Base-by-base conservation (phyloP, 92 coral and sea anemone species). In the Anthopleura xanthogrammica region DNA sequence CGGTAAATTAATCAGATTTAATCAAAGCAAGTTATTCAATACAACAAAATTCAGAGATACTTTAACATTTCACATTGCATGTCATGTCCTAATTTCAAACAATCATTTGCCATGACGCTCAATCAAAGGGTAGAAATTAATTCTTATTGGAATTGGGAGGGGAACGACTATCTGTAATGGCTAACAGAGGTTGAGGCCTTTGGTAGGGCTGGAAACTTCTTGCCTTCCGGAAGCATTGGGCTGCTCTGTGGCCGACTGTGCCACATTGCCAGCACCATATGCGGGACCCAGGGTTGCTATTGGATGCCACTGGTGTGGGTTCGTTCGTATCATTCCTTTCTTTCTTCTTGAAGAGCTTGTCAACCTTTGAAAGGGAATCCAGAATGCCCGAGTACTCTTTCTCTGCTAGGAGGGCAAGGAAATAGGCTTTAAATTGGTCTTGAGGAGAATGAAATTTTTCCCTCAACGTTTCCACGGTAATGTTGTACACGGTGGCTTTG, bases 321-420 rank as follows among this genome's bases (percentile, higher is more conserved):
- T 65, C 1, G 39, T 7, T 16, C 7, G 39, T 6, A 24, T 65
- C 72, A 14, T 19, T 19, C 72, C 72, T 14, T 50, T 50, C 54
- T 11, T 50, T 50, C 54, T 50, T 50, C 16, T 54, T n/a, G 60
- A 81, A 86, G 20, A 86, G 72, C 20, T 81, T 86, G 57, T 86
- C 89, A 72, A 81, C 62, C 76, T 81, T 81, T 1, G 89, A 86
- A 17, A 78, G 36, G 6, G 80, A 77, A 77, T 77, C 87, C 50
- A 68, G 10, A 60, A 83, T 60, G 41, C 87, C 70, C 40, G 77
- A 62, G 76, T 77, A 83, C 83, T 71, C 82, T 68, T 60, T 82
- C 43, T 83, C 89, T 12, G 89, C 89, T 39, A 79, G 56, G 3
- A 86, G 50, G 55, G 89, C 86, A 3, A 86, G 77, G 77, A 86